phyloP scores from a whole-genome alignment of 2,113 vertebrate species.

The Campylomormyrus numenius region DNA sequence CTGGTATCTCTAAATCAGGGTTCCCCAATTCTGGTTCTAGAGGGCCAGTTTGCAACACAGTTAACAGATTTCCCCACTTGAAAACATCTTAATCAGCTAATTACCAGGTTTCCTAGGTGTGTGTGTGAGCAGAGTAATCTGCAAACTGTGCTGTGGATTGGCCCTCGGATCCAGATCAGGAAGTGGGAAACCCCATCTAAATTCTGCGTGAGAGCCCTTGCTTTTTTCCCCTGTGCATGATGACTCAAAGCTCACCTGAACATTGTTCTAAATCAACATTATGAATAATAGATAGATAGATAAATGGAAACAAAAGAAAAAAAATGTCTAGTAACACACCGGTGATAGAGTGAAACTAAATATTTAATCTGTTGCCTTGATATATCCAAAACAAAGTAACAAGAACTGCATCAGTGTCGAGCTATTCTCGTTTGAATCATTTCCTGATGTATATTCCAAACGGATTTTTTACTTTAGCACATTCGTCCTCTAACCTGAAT shows the following conservation, averaged over 20 bases:
- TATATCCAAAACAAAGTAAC: background rate
- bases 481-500: background rate
- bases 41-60: background rate
- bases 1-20: background rate
- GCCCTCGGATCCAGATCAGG: background rate
- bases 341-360: background rate
- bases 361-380: background rate
- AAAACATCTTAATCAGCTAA: background rate
- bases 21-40: background rate
- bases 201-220: background rate
- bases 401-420: background rate
- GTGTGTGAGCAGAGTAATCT: background rate
- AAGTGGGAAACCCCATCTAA: background rate
- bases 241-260: background rate
- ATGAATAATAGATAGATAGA: background rate
- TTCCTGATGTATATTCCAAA: background rate
- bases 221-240: background rate
- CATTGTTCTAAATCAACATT: background rate
- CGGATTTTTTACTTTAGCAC: background rate
- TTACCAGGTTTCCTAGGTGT: background rate
- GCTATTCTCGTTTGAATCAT: background rate
- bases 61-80: background rate
- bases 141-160: background rate
- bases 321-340: background rate
- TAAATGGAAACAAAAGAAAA: background rate